Base-by-base conservation (phyloP, 2,113 vertebrate species). In the Sphaerodactylus townsendi region DNA sequence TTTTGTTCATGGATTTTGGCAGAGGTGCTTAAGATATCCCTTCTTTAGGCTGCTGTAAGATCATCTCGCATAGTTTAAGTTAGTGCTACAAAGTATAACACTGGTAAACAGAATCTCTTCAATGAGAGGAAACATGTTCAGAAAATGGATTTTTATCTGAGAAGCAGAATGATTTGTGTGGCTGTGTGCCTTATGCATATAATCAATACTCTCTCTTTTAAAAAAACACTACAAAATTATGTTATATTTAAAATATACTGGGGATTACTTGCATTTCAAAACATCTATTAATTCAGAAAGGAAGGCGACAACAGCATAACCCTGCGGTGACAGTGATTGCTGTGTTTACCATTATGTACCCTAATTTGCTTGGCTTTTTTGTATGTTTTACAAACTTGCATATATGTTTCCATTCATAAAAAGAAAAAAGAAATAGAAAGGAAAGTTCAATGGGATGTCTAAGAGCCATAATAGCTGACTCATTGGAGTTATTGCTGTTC, bases 401-500 rank as follows among this genome's bases (percentile, higher is more conserved):
- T 91, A 94, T 92, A 91, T 90, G 81, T 92, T 95, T 95, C 93
- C 88, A 89, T 92, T 94, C 89, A 89, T 88, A 46, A 90, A 46
- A 75, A 84, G 30, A 72, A 91, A 88, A 62, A 82, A 77, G 66
- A 19, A 64, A 78, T 3, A 85, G n/a, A 89, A 91, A 86, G 79
- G 86, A 91, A 94, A 94, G 86, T 87, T 91, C 91, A 83, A 88
- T 92, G 92, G 87, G 89, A 90, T 81, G 92, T 91, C 91, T 89
- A 92, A 93, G 91, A 94, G 86, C 90, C 94, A 83, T 86, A 94
- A 92, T 84, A 89, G 93, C 89, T 95, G 93, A 95, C 87, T 88
- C 93, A 93, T 62, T 93, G 92, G 91, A 95, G 88, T 92, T 95
- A 94, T 93, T 94, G 91, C 94, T 95, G 87, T 94, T 93, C 89